These are phyloP conservation scores for Anastatus disparis DNA, from an alignment of 1,140 invertebrate species.

Conservation along the genomic window DNA sequence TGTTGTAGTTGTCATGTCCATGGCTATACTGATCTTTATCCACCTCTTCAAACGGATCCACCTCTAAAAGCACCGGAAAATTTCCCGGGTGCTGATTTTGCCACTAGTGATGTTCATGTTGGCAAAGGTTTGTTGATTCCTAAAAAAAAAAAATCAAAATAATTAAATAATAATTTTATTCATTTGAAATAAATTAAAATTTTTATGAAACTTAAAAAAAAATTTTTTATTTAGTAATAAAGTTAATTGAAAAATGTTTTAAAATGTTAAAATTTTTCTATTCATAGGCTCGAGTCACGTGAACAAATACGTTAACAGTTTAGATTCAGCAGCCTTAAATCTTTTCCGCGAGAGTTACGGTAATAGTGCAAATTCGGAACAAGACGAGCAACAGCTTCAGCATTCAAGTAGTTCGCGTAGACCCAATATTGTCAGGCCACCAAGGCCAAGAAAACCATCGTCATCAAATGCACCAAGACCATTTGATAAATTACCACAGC, in stretches of 20 bases:
- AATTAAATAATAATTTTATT: too few species aligned
- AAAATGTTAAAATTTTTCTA: neutral
- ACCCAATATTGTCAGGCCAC: conserved; percentile 42
- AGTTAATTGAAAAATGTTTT: too few species aligned
- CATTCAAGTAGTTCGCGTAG: conserved; percentile 45
- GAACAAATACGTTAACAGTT: conserved; percentile 29
- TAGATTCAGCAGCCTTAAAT: conserved; percentile 18
- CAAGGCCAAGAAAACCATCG: conserved; percentile 55
- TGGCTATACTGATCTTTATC: conserved; percentile 76
- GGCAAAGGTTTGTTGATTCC: conserved; percentile 8
- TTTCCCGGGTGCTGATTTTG: conserved; percentile 62
- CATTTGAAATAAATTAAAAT: too few species aligned
- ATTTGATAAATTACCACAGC: conserved; percentile 62
- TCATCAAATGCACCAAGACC: conserved; percentile 47
- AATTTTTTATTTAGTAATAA: too few species aligned
- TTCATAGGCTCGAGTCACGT: neutral
- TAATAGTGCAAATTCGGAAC: neutral
- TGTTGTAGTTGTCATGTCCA: conserved; percentile 87
- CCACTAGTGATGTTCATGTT: conserved; percentile 47
- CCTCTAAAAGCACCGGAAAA: conserved; percentile 51
- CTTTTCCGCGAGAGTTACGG: conserved; percentile 32
- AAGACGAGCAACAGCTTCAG: conserved; percentile 35
- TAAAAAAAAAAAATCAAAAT: too few species aligned
- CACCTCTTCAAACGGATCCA: conserved; percentile 66
- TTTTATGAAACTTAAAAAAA: too few species aligned